Evolutionary conservation across 2,113 vertebrate genomes (phyloP).

Genomic region (Murina feae): DNA sequence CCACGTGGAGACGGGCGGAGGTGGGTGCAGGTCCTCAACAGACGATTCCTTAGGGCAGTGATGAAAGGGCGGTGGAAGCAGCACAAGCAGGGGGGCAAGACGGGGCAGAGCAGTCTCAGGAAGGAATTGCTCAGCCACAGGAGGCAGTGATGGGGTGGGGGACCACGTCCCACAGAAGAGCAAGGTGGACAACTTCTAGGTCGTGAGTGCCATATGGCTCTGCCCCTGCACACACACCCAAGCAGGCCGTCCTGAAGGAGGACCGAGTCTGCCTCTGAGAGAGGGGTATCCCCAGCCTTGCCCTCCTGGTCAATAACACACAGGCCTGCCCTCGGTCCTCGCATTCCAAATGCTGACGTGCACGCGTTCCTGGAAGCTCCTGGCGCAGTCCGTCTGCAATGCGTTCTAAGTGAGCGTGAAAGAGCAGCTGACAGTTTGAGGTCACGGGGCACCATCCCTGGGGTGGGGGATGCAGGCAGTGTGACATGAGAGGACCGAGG

Average conservation of each 20-base stretch:
- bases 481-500: neutral
- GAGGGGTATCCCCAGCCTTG: neutral
- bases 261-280: neutral
- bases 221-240: neutral
- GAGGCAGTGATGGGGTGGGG: neutral
- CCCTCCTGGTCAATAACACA: neutral
- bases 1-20: neutral
- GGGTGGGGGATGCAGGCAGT: neutral
- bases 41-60: neutral
- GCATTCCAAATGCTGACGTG: neutral
- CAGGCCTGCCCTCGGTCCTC: too few relatives aligned
- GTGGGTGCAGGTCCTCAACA: neutral
- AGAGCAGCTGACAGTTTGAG: slow-evolving; percentile 57
- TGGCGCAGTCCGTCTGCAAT: neutral
- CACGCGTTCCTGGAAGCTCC: slow-evolving; percentile 10
- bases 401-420: slow-evolving; percentile 40
- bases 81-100: accelerated
- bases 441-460: neutral
- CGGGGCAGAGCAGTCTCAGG: neutral
- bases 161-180: neutral
- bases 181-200: neutral
- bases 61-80: neutral
- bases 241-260: neutral
- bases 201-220: neutral
- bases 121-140: neutral